Evolutionary conservation across 2,113 vertebrate genomes (phyloP), one percentile per base, ranked within the genome.

Genomic region (Platysteira castanea): DNA sequence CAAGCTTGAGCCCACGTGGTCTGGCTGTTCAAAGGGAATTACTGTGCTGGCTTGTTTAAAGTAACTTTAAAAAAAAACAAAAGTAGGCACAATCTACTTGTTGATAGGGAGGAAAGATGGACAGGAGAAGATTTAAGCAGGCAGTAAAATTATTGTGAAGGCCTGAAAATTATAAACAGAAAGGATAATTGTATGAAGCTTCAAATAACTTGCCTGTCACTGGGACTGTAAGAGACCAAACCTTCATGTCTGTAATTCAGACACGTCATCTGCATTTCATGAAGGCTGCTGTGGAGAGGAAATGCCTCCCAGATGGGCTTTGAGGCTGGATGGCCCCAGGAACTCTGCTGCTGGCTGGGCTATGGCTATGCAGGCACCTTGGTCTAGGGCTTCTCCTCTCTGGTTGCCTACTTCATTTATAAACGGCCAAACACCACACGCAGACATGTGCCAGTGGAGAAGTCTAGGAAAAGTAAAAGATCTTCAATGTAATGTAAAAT

Each of bases 21-120:
- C 81, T 63, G 35, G 37, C 26, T 74, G 91, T 92, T 97, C 88
- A 96, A 84, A 91, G 74, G 77, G 82, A 83, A 93, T 74, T 68
- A 84, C n/a, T 61, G 10, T 35, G 70, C 70, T 57, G 44, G 9
- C 6, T 75, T 69, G 67, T 92, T 57, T 2, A 39, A 93, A 78
- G 52, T 76, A 81, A 89, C 68, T 89, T 85, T 41, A 28, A 23
- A 30, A 68, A 68, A 91, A 96, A 87, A 24, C 84, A 82, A 78
- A 86, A 50, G 80, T 39, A 49, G 14, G 33, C 57, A 96, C 49
- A 6, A 37, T 69, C 54, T 50, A 4, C 75, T 87, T 91, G 24
- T 78, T 9, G 15, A 41, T 4, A 53, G 30, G 13, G 28, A 77
- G 11, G 57, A 54, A 77, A 54, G 53, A 68, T 8, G 39, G 60